phyloP scores from a whole-genome alignment of 2,797 vertebrate species.

The Falco biarmicus region DNA sequence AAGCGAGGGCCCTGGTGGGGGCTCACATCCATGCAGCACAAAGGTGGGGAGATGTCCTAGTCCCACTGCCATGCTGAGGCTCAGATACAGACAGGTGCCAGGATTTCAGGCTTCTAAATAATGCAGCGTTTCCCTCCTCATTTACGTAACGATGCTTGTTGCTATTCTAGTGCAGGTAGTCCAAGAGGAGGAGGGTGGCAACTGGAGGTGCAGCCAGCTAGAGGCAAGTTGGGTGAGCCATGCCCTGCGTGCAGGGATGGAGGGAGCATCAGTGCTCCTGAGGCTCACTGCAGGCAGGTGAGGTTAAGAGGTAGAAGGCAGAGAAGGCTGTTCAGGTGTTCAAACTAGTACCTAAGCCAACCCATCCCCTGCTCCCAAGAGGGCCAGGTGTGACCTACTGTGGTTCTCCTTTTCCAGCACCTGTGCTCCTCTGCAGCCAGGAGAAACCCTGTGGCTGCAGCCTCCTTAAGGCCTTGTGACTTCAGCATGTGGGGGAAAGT shows the following conservation, averaged over 20 bases:
- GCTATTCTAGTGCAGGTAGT: not conserved
- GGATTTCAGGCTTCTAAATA: constrained; percentile 18
- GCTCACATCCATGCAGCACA: not conserved
- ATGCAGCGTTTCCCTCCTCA: not conserved
- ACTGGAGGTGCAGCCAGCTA: rapidly evolving
- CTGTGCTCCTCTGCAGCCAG: not conserved
- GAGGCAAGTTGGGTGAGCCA: not conserved
- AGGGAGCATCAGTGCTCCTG: not conserved
- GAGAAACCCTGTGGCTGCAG: not conserved
- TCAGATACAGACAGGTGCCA: not conserved
- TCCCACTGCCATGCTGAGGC: not conserved
- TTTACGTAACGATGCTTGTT: not conserved
- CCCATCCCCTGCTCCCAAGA: not conserved
- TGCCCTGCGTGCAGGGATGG: rapidly evolving
- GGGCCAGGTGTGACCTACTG: not conserved
- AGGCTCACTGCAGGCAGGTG: not conserved
- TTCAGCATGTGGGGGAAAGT: not conserved
- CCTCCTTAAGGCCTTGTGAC: not conserved
- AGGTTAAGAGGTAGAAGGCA: not conserved
- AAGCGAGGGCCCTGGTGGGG: not conserved
- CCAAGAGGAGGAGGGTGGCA: not conserved
- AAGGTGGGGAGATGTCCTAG: not conserved
- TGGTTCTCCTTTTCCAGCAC: not conserved
- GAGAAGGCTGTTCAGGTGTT: rapidly evolving
- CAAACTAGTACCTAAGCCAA: not conserved